These are phyloP conservation scores for Argentina silus DNA, from an alignment of 2,797 vertebrate species.

Conservation along the genomic window DNA sequence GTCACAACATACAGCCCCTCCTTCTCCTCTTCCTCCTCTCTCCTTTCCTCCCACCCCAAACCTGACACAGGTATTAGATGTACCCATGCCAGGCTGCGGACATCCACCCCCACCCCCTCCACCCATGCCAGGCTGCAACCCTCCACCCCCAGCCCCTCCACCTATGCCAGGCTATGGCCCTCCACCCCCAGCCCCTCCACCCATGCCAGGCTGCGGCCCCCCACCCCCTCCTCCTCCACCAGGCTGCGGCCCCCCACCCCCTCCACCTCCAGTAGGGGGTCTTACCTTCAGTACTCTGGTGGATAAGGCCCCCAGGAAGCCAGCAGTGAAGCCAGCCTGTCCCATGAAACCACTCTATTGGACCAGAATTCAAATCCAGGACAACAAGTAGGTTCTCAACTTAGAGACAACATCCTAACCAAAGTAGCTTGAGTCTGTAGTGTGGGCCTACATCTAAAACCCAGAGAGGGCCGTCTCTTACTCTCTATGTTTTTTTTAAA, in stretches of 20 bases:
- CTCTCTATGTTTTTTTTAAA: too few species aligned
- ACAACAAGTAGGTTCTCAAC: slow-evolving; percentile 80
- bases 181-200: slow-evolving; percentile 51
- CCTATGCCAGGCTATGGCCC: slow-evolving; percentile 51
- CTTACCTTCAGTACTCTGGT: slow-evolving; percentile 22
- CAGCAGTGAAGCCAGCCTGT: slow-evolving; percentile 82
- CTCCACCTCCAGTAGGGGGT: slow-evolving; percentile 40
- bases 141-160: slow-evolving; percentile 46
- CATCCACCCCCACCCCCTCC: slow-evolving; percentile 47
- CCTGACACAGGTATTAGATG: slow-evolving; percentile 1
- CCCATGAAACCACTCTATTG: slow-evolving; percentile 98
- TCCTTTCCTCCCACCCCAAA: slow-evolving; percentile 41
- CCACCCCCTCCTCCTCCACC: slow-evolving; percentile 60
- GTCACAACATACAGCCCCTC: slow-evolving; percentile 37
- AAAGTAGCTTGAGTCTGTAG: too few species aligned
- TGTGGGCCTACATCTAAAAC: too few species aligned
- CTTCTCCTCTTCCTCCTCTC: slow-evolving; percentile 36
- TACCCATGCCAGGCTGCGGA: not conserved
- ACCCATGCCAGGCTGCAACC: slow-evolving; percentile 43
- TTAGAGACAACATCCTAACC: too few species aligned
- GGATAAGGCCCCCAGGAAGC: slow-evolving; percentile 83
- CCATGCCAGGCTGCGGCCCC: slow-evolving; percentile 27
- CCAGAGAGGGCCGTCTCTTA: too few species aligned
- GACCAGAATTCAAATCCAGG: slow-evolving; percentile 92
- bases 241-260: slow-evolving; percentile 49